Base-by-base conservation (phyloP, 1,140 invertebrate genomes). In the Drosophila persimilis region DNA sequence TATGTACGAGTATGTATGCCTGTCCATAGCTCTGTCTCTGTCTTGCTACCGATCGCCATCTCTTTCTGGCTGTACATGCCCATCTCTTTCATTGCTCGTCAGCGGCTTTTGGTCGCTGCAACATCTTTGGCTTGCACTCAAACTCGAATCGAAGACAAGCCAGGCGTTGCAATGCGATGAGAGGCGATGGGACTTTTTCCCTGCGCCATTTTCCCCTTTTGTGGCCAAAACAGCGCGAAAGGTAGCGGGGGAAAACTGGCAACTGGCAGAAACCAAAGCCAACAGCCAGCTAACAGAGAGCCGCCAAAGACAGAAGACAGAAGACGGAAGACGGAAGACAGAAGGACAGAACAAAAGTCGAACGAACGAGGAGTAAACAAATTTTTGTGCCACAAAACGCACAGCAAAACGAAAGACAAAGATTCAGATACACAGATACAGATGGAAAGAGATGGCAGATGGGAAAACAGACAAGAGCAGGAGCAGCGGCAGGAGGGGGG, bases 1-100 rank as follows among this genome's bases (percentile, higher is more conserved):
- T 17, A 17, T 17, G 17, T 51, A 17, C 17, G 17, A 17, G 17
- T 17, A 17, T 17, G 17, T 17, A 17, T 17, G 17, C 17, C 17
- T 0, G 17, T 17, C 17, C 17, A 29, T 24, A 15, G 20, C 53
- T 56, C 46, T 46, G 0, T 17, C 17, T 17, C 17, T 17, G 17
- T 17, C 17, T 17, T 17, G 20, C 20, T 64, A 0, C 24, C 24
- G 56, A 64, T 77, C 66, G 64, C 78, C 74, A 59, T 44, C 64
- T 48, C 64, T 45, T 55, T 60, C 29, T 56, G 44, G 54, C 35
- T 69, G 46, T 26, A 5, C 24, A 26, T 26, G 24, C 4, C 62
- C 55, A 46, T 59, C 75, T 59, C 75, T 61, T 59, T 74, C 9
- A 39, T 77, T 85, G 51, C 77, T 85, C 35, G 35, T 39, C 35